Percentiles rank a stretch among this genome's conserved stretches.
Conservation (phyloP, 37 sponge, comb jelly and placozoan species). For the Amphimedon queenslandica region DNA sequence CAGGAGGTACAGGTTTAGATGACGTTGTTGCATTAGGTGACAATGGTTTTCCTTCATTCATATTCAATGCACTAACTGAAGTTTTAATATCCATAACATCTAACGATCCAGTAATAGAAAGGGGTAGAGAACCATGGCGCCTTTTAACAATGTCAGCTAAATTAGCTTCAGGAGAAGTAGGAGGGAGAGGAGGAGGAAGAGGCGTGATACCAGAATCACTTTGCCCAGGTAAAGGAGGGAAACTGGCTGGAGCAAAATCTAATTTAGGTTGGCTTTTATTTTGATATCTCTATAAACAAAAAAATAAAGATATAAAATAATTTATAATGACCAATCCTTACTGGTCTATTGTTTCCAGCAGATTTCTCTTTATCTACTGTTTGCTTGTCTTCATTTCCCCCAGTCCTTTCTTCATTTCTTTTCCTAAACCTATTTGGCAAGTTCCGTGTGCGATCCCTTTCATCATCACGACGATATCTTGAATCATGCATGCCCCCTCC, state of each 20-base stretch:
- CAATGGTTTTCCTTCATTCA: background rate
- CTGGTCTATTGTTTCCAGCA: background rate
- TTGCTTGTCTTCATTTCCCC: background rate
- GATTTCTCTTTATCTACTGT: background rate
- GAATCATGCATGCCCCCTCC: no score
- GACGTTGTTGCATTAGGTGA: background rate
- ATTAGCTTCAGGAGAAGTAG: conserved; percentile 14
- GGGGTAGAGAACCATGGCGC: background rate
- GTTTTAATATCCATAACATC: no score
- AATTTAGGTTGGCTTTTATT: conserved; percentile 28
- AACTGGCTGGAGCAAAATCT: conserved; percentile 43
- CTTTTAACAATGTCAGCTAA: conserved; percentile 46
- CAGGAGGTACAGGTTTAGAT: background rate
- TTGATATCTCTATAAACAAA: conserved; percentile 38
- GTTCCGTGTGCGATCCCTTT: background rate
- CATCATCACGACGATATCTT: background rate
- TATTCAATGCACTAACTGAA: background rate
- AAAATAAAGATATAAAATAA: background rate
- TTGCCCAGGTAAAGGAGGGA: conserved; percentile 53
- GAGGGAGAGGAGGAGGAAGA: conserved; percentile 17
- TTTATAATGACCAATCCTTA: background rate
- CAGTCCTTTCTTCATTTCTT: background rate
- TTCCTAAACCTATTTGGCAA: background rate
- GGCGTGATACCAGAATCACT: conserved; percentile 10
- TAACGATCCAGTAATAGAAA: background rate